phyloP scores from a whole-genome alignment of 2,113 vertebrate species.

The Rhabdornis inornatus region DNA sequence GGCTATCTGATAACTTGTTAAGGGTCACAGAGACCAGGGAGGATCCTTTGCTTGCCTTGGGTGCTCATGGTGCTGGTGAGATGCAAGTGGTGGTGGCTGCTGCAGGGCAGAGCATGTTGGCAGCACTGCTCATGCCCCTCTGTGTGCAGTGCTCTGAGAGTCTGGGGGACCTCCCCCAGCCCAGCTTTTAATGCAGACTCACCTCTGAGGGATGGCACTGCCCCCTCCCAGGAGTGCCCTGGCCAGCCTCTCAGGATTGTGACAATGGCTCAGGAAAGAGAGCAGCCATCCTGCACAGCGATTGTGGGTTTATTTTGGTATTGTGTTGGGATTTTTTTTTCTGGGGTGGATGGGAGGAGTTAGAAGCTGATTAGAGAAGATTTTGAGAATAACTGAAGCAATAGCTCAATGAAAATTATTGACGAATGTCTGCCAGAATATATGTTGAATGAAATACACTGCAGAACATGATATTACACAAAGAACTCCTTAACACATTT shows the following conservation, averaged over 20 bases:
- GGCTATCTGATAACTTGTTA: neutral
- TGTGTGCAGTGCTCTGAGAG: neutral
- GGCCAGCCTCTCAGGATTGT: neutral
- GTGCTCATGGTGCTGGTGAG: accelerated
- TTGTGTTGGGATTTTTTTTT: neutral
- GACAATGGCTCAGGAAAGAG: neutral
- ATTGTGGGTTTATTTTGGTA: neutral
- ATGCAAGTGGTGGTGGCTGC: accelerated
- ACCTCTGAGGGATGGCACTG: neutral
- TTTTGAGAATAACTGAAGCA: neutral
- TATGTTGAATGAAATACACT: neutral
- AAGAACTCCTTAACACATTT: neutral
- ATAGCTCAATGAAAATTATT: neutral
- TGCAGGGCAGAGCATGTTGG: neutral
- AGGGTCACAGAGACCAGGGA: neutral
- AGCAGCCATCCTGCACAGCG: too few relatives aligned
- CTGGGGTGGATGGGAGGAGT: neutral
- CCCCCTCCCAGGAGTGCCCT: neutral
- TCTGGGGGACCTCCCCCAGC: accelerated
- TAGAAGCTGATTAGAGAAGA: neutral
- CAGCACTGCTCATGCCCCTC: neutral
- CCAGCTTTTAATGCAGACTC: accelerated
- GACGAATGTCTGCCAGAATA: neutral
- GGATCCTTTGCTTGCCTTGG: neutral
- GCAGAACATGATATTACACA: accelerated